Conservation (phyloP, 2,113 vertebrate genomes). For the Alethe diademata region DNA sequence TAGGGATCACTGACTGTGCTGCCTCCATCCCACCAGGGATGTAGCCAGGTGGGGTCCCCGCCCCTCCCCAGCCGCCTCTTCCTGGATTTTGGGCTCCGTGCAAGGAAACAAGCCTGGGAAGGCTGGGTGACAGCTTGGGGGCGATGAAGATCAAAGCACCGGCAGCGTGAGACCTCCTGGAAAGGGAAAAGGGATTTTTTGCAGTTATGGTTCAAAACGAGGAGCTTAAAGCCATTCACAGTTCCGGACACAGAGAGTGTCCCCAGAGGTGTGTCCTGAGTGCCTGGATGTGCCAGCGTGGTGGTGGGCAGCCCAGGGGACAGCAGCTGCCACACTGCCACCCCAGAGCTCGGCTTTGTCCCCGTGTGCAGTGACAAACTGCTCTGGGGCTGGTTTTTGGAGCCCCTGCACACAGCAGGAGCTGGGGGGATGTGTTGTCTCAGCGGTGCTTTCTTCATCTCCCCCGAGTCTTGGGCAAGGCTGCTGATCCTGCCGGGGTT, state of each 20-base stretch:
- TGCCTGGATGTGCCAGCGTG: neutral
- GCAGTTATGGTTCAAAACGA: neutral
- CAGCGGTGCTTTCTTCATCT: neutral
- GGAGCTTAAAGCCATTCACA: accelerated
- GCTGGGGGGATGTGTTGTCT: neutral
- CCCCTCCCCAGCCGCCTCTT: neutral
- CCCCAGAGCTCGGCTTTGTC: neutral
- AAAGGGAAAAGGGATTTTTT: neutral
- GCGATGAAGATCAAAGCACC: neutral
- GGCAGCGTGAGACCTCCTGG: neutral
- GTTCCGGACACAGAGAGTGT: neutral
- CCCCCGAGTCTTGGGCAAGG: neutral
- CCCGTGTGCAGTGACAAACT: neutral
- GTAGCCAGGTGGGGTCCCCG: neutral
- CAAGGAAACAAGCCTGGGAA: neutral
- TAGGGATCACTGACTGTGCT: neutral
- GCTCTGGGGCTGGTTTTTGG: neutral
- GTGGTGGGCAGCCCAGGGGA: neutral
- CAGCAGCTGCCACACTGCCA: neutral
- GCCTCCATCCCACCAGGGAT: neutral
- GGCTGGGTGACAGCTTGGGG: neutral
- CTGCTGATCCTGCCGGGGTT: neutral
- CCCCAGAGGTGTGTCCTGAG: neutral
- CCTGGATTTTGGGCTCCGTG: neutral
- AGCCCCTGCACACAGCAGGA: neutral